These are phyloP conservation scores for Chouioia cunea DNA, from an alignment of 2,888 invertebrate species.

Conservation along the genomic window DNA sequence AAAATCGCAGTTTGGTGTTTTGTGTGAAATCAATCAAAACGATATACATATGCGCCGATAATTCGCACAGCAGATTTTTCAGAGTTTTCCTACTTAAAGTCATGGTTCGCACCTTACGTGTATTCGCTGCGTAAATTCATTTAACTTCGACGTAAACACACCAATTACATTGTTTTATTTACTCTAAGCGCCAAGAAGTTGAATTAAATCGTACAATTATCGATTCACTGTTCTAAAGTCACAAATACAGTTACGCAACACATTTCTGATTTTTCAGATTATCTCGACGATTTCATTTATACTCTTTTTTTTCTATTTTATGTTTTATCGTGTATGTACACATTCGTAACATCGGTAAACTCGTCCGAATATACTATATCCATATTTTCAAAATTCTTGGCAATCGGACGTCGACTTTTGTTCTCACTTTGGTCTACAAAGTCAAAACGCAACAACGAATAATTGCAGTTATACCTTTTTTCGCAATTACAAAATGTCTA, in stretches of 20 bases:
- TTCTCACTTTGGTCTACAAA: slow-evolving; percentile 33
- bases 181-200: slow-evolving; percentile 38
- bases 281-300: too few species aligned
- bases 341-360: slow-evolving; percentile 46
- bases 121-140: slow-evolving; percentile 16
- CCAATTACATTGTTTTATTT: slow-evolving; percentile 22
- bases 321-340: too few species aligned
- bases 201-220: slow-evolving; percentile 40
- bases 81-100: background rate
- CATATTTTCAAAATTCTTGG: slow-evolving; percentile 36
- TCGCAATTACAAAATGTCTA: too few species aligned
- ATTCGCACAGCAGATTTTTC: background rate
- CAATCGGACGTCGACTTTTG: slow-evolving; percentile 34
- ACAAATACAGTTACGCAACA: slow-evolving; percentile 30
- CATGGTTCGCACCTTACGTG: slow-evolving; percentile 1
- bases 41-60: slow-evolving; percentile 5
- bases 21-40: slow-evolving; percentile 26
- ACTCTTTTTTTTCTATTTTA: slow-evolving; percentile 9
- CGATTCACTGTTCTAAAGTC: slow-evolving; percentile 40
- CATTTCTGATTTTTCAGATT: too few species aligned
- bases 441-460: slow-evolving; percentile 22
- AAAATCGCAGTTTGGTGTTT: slow-evolving; percentile 38
- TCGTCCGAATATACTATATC: slow-evolving; percentile 45
- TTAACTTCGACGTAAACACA: slow-evolving; percentile 15
- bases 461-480: slow-evolving; percentile 24